These are phyloP conservation scores for Saturnia pavonia DNA, from an alignment of 2,888 invertebrate genomes.

Conservation along the genomic window DNA sequence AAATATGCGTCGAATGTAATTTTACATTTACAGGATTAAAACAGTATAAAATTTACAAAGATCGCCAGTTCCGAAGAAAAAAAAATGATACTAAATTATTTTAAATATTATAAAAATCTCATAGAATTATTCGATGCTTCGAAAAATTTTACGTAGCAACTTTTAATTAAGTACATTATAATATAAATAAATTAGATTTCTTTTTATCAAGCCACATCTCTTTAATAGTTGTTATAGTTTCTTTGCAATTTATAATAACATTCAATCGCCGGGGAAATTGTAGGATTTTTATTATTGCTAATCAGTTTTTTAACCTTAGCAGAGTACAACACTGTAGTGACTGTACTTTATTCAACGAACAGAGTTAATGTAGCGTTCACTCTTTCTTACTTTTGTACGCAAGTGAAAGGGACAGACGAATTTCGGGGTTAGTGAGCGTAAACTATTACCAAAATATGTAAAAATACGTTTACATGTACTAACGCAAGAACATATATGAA, in stretches of 20 bases:
- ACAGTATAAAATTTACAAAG: background rate
- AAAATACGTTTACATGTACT: no score
- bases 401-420: no score
- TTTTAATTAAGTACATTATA: slow-evolving; percentile 49
- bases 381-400: no score
- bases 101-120: slow-evolving; percentile 7
- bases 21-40: no score
- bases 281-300: background rate
- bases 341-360: no score
- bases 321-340: background rate
- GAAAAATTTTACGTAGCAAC: slow-evolving; percentile 25
- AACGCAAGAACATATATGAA: no score
- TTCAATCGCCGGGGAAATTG: background rate
- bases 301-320: background rate
- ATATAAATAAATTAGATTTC: slow-evolving; percentile 37
- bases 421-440: no score
- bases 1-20: no score
- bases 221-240: background rate
- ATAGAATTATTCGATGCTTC: slow-evolving; percentile 34
- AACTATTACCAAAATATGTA: no score
- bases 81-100: slow-evolving; percentile 4
- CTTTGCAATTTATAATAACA: background rate
- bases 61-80: slow-evolving; percentile 2
- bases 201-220: slow-evolving; percentile 18
- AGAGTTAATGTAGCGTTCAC: no score